A percentile compares a stretch with the other conserved stretches of the same genome.
Evolutionary conservation across 2,888 invertebrate genomes (phyloP).

Genomic region (Dolichomitus sp.): DNA sequence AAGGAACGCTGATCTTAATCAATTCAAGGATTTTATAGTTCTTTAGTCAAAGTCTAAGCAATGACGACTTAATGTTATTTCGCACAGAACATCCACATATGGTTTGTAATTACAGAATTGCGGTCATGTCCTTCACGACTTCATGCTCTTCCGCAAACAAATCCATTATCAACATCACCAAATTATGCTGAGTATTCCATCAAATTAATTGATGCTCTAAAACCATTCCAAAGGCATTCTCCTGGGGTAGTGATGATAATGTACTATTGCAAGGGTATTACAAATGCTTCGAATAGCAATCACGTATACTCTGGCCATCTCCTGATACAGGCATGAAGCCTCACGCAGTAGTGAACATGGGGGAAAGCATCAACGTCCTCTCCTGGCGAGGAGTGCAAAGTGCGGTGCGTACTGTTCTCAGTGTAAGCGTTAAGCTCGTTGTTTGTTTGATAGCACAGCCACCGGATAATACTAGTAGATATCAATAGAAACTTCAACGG

Average conservation of each 20-base stretch:
- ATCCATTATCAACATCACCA: not conserved
- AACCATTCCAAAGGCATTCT: slow-evolving; percentile 51
- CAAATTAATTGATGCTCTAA: slow-evolving; percentile 38
- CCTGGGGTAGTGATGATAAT: slow-evolving; percentile 31
- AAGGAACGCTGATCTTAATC: not conserved
- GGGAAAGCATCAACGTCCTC: slow-evolving; percentile 46
- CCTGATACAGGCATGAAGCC: slow-evolving; percentile 52
- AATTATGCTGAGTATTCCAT: slow-evolving; percentile 29
- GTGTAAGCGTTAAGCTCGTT: slow-evolving; percentile 33
- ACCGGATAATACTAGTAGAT: slow-evolving; percentile 26
- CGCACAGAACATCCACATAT: not conserved
- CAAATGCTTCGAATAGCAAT: slow-evolving; percentile 51
- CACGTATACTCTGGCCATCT: slow-evolving; percentile 52
- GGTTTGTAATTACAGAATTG: not conserved
- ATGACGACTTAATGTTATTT: not conserved
- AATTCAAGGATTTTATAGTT: not conserved
- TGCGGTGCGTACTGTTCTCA: not conserved
- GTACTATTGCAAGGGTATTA: slow-evolving; percentile 49
- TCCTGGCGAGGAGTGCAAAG: slow-evolving; percentile 16
- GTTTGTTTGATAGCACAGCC: slow-evolving; percentile 35
- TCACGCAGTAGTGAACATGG: slow-evolving; percentile 39
- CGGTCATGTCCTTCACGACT: no score
- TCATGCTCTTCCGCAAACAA: not conserved
- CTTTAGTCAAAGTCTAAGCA: not conserved
- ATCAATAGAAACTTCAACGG: slow-evolving; percentile 33